Evolutionary conservation across 2,888 invertebrate species (phyloP), one percentile per base, ranked within the genome.

Genomic region (Apocheima hispidaria): DNA sequence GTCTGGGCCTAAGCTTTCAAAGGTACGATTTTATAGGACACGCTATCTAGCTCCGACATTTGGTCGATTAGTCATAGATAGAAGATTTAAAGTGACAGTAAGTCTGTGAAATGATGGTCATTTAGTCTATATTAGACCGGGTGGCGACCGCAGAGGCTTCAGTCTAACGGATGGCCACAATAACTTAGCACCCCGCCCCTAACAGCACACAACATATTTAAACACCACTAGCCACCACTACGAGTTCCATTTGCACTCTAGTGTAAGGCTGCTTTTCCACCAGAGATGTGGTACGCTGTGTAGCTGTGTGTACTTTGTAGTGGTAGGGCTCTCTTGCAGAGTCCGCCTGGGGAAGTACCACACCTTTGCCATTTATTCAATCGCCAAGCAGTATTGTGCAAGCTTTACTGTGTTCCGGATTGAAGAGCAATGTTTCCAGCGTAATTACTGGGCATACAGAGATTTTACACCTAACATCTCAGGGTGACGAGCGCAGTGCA

Each of bases 161-260:
- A 70, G 65, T 53, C 66, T 68, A 66, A 73, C 69, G 68, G 60
- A 76, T 73, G 70, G 63, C 33, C n/a, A 57, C 65, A 53, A 67
- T 74, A 72, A 74, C 66, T 75, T 67, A 56, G 33, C 33, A 10
- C 43, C 43, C n/a, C n/a, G n/a, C 35, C n/a, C 28, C 30, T 38
- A 12, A 28, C 33, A 48, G 40, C 48, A 46, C 58, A 40, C 35
- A 40, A 41, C 46, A 9, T 38, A 23, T 26, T 30, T 33, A 41
- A 30, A 28, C n/a, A 20, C 46, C 14, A 49, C 48, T 12, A 33
- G 3, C 30, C 20, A 30, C 30, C 4, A 18, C 12, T n/a, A 46
- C 2, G 30, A 12, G n/a, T 46, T 30, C 18, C 10, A 44, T 41
- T 41, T 41, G 41, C 10, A 21, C 7, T 2, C 1, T 18, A 2